phyloP scores from a whole-genome alignment of 2,797 vertebrate species.

The Danio choprae region DNA sequence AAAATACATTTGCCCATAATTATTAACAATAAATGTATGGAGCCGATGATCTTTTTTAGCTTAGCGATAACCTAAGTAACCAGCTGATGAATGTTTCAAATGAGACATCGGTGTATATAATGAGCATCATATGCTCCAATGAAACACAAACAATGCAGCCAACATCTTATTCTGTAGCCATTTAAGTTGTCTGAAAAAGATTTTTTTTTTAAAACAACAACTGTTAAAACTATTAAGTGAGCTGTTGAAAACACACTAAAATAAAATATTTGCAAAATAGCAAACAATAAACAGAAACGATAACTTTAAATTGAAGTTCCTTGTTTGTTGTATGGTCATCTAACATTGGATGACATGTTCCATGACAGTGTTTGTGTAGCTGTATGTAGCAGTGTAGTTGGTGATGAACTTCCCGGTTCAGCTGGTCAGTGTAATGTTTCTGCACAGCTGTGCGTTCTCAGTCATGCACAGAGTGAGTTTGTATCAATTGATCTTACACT shows the following conservation, averaged over 20 bases:
- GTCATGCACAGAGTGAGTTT: slow-evolving; percentile 43
- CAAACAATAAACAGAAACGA: not conserved
- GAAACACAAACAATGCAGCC: not conserved
- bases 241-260: not conserved
- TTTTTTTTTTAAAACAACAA: not conserved
- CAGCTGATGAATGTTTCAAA: not conserved
- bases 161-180: not conserved
- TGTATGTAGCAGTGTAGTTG: not conserved
- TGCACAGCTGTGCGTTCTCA: slow-evolving; percentile 22
- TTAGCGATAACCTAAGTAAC: not conserved
- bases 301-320: not conserved
- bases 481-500: slow-evolving; percentile 36
- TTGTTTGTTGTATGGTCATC: not conserved
- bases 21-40: not conserved
- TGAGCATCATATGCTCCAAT: not conserved
- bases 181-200: not conserved
- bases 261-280: not conserved
- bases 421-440: not conserved
- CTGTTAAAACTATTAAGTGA: not conserved
- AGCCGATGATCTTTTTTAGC: not conserved
- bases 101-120: not conserved
- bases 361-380: not conserved
- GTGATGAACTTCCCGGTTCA: not conserved
- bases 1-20: not conserved
- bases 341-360: not conserved